phyloP scores from a whole-genome alignment of 2,888 invertebrate species.

The Listrodromus nycthemerus region DNA sequence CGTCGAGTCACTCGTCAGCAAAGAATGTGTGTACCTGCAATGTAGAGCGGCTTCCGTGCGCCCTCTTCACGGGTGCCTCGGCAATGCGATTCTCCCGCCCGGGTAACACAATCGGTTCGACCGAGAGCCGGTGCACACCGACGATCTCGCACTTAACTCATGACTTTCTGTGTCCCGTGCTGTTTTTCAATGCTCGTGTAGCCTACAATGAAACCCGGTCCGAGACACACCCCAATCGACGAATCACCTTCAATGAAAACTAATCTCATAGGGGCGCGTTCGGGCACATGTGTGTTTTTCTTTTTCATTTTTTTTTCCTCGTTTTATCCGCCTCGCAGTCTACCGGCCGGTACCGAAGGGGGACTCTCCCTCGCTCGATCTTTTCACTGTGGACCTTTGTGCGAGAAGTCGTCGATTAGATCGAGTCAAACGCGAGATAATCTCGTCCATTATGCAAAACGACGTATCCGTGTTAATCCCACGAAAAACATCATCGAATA shows the following conservation, averaged over 20 bases:
- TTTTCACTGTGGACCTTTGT: conserved; percentile 8
- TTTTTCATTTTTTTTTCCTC: conserved; percentile 9
- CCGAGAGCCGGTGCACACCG: conserved; percentile 5
- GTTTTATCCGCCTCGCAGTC: neutral
- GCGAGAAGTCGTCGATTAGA: conserved; percentile 33
- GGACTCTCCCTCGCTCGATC: conserved; percentile 25
- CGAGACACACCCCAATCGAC: conserved; percentile 58
- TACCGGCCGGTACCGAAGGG: conserved; percentile 25
- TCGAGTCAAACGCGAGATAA: conserved; percentile 62
- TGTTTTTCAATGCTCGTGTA: conserved; percentile 1
- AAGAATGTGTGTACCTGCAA: conserved; percentile 69
- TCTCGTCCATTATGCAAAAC: conserved; percentile 47
- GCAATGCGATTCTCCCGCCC: conserved; percentile 65
- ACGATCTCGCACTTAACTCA: conserved; percentile 13
- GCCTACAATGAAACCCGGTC: conserved; percentile 29
- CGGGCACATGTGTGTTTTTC: conserved; percentile 69
- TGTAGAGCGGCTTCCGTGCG: conserved; percentile 75
- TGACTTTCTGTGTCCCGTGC: neutral
- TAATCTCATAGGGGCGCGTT: conserved; percentile 77
- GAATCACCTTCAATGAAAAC: conserved; percentile 78
- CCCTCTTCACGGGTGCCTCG: conserved; percentile 51
- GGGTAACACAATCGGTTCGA: conserved; percentile 77
- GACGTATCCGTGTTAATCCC: neutral
- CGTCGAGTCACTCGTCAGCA: conserved; percentile 1
- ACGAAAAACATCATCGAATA: neutral